Percentiles rank a stretch among this genome's conserved stretches.
phyloP scores from a whole-genome alignment of 2,888 invertebrate species.

The Pammene fasciana region DNA sequence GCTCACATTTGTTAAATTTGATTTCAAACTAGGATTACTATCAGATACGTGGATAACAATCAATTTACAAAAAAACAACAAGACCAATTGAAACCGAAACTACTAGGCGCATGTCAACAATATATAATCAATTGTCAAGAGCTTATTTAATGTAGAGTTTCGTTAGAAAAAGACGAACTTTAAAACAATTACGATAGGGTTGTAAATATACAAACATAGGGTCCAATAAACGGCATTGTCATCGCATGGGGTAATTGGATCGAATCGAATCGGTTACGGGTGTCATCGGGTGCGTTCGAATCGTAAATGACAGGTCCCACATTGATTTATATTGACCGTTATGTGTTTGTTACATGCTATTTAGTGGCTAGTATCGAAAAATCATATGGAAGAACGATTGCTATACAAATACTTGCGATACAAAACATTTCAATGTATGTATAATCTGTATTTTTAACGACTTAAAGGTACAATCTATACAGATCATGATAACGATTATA shows the following conservation, averaged over 20 bases:
- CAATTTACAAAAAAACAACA: background rate
- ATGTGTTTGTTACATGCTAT: conserved; percentile 12
- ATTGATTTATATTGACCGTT: conserved; percentile 28
- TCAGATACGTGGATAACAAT: background rate
- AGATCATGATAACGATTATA: background rate
- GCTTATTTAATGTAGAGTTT: background rate
- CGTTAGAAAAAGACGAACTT: background rate
- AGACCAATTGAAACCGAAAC: conserved; percentile 18
- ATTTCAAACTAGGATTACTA: too few species aligned
- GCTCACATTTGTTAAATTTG: too few species aligned
- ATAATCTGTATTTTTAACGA: too few species aligned
- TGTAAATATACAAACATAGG: background rate
- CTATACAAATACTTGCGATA: too few species aligned
- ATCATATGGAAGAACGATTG: background rate
- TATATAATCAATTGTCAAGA: conserved; percentile 17
- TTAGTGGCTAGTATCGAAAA: background rate
- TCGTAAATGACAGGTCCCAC: conserved; percentile 52
- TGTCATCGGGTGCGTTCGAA: conserved; percentile 52
- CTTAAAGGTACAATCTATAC: too few species aligned
- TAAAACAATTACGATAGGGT: background rate
- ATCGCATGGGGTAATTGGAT: conserved; percentile 55
- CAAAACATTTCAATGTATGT: too few species aligned
- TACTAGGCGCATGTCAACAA: conserved; percentile 2
- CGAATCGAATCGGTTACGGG: conserved; percentile 57
- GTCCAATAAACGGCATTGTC: conserved; percentile 1